Evolutionary conservation across 2,888 invertebrate species (phyloP).

Genomic region (Synergus itoensis): DNA sequence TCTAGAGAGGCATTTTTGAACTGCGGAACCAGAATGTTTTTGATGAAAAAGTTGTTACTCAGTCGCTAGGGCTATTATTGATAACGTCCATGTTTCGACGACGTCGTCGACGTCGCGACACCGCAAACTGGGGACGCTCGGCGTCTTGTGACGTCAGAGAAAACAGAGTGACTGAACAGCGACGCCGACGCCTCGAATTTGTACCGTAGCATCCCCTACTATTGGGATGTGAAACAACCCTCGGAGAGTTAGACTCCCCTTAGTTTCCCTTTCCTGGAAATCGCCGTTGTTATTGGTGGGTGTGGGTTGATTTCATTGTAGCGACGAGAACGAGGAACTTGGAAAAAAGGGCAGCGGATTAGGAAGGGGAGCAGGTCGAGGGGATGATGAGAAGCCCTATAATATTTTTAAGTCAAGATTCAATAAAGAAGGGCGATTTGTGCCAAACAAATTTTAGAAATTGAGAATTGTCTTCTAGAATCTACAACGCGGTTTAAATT

Average conservation of each 20-base stretch:
- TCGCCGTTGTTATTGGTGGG: neutral
- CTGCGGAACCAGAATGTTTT: neutral
- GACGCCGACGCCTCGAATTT: slow-evolving; percentile 43
- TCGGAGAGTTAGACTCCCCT: neutral
- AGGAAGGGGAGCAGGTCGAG: slow-evolving; percentile 2
- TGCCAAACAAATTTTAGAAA: neutral
- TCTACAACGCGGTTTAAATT: neutral
- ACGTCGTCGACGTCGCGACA: slow-evolving; percentile 59
- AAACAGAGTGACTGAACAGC: neutral
- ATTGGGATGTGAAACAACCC: slow-evolving; percentile 22
- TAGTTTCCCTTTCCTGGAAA: neutral
- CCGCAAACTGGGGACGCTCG: slow-evolving; percentile 53
- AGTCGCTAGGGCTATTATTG: slow-evolving; percentile 55
- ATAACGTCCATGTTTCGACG: slow-evolving; percentile 65
- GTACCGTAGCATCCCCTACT: slow-evolving; percentile 32
- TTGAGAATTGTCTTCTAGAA: neutral
- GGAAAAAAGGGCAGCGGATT: neutral
- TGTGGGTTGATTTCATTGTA: neutral
- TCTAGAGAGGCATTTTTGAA: slow-evolving; percentile 1
- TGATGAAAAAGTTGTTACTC: slow-evolving; percentile 45
- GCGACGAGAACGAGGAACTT: neutral
- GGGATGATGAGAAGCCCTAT: neutral
- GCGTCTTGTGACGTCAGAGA: slow-evolving; percentile 53
- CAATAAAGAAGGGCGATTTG: neutral
- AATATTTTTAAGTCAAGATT: neutral